Evolutionary conservation across 1,140 invertebrate genomes (phyloP), one percentile per base, ranked within the genome.

Genomic region (Megalonaias nervosa): DNA sequence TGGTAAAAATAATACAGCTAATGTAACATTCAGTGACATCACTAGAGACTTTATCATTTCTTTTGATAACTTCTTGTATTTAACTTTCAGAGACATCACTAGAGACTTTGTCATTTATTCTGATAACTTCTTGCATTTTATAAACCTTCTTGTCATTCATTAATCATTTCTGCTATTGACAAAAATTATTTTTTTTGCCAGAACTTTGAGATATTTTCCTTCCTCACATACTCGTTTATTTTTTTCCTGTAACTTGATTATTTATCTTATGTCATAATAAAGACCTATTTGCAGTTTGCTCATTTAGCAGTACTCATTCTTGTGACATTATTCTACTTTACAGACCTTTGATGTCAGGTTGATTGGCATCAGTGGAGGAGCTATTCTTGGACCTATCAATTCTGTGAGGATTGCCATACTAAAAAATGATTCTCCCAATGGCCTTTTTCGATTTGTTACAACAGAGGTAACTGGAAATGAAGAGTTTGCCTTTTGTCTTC

Each of bases 391-490:
- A n/a, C 67, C 79, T 15, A 59, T 68, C 11, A 82, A 68, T 12
- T 58, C 71, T 58, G 87, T 90, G 0, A 81, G 81, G 26, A 79
- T 90, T 14, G 89, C 85, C 64, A 90, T 90, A 26, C 67, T 87
- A 60, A 89, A 88, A 80, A 90, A 90, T 82, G 89, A 90, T 77
- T 90, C 89, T 16, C 89, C 89, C 23, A 86, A 82, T 78, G 89
- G 89, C 64, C 66, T 89, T 9, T 90, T 90, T 67, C 78, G 81
- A 79, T 89, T 90, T 85, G 75, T 79, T 14, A 77, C 79, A 38
- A 74, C 77, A 38, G 66, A 87, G 79, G 88, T 88, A 79, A 76
- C 38, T 48, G 38, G 38, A 48, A 48, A 48, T 48, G 26, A 31
- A 31, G 2, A 9, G 38, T 48, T 48, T 48, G 38, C 11, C 38